Base-by-base conservation (phyloP, 2,797 vertebrate species). In the Strix occidentalis region DNA sequence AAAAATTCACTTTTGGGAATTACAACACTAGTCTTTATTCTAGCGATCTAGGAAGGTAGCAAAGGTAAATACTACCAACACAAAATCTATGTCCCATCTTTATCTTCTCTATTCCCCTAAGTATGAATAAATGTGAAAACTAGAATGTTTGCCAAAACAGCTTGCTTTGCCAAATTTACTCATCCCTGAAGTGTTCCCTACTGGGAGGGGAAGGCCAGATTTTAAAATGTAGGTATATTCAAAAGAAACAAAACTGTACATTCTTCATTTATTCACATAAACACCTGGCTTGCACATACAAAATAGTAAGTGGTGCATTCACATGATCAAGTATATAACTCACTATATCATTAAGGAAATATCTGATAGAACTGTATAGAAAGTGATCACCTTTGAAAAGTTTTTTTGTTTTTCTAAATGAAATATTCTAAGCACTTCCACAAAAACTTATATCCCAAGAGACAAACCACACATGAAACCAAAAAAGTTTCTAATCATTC, bases 1-100 rank as follows among this genome's bases (percentile, higher is more conserved):
- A 68, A 93, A 95, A 84, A 43, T 63, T 87, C 26, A 39, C n/a
- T 90, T 93, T 75, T 57, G 92, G 79, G 46, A 93, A 53, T 60
- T 87, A 76, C 43, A 77, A 45, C 10, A 18, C 20, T 89, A 87
- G 50, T 81, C 41, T n/a, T 90, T 87, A 71, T 56, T 81, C 71
- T 54, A 79, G 65, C 4, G 12, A 64, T 87, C 51, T 66, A 82
- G 74, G 56, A 95, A 95, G 43, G 43, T 17, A 87, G 41, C 64
- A 71, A 69, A 83, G 21, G 39, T 75, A 91, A 75, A 83, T 71
- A 63, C n/a, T 77, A 64, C 39, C 33, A 61, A 39, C 39, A 87
- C 24, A 69, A 93, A 46, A 93, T 63, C 48, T 68, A 9, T 76
- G 37, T 17, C n/a, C 51, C 39, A 45, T 83, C 70, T 86, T 79